These are phyloP conservation scores for Motacilla alba DNA, from an alignment of 2,113 vertebrate genomes.

Conservation along the genomic window DNA sequence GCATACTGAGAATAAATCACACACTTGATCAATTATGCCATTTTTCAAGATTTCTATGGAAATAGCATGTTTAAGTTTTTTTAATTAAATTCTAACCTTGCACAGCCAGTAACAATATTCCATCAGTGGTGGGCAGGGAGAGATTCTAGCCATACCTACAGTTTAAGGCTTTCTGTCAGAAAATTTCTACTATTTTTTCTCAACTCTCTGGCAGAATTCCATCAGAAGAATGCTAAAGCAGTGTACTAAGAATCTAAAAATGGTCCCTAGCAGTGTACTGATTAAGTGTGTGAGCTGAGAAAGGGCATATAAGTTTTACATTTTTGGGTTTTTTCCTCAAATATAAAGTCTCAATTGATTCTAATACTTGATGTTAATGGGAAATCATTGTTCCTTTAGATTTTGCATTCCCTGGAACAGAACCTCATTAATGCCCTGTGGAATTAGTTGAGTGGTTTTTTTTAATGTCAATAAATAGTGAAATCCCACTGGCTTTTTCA, in stretches of 20 bases:
- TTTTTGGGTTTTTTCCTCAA: neutral
- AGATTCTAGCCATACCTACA: neutral
- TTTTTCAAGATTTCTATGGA: neutral
- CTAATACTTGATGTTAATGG: neutral
- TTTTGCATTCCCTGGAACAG: neutral
- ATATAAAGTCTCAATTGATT: neutral
- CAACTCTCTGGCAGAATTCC: neutral
- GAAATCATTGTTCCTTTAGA: neutral
- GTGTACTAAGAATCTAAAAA: neutral
- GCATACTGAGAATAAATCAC: neutral
- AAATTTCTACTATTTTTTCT: neutral
- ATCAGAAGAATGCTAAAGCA: neutral
- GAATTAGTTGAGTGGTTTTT: neutral
- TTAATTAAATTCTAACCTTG: neutral
- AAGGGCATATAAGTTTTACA: fast-evolving
- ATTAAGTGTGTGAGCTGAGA: neutral
- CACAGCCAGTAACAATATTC: neutral
- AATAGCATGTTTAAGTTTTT: neutral
- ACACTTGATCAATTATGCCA: neutral
- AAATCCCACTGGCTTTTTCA: neutral
- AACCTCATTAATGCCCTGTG: neutral
- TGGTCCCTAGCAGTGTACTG: neutral
- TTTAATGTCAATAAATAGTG: neutral
- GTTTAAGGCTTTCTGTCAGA: neutral
- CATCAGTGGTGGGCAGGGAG: neutral